Evolutionary conservation across 2,888 invertebrate species (phyloP), one percentile per base, ranked within the genome.

Genomic region (Noctua comes): DNA sequence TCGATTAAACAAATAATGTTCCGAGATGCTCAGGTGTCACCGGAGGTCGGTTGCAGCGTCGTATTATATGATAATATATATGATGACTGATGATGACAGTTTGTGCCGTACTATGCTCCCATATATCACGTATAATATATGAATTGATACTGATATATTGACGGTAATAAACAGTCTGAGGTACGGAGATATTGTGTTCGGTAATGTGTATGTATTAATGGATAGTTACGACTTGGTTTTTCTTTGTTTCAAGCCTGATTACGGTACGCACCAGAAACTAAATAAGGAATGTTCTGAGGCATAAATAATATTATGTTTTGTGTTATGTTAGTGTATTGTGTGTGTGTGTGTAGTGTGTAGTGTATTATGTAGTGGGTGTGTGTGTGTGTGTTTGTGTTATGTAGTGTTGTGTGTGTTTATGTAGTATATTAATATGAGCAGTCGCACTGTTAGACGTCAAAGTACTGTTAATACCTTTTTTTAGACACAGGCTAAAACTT

Each of bases 11-110:
- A 27, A 57, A 79, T 72, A n/a, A 62, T 48, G 69, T 59, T 24
- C 71, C 13, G 57, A 72, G 64, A 54, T 27, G 57, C n/a, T 81
- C 77, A 74, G 68, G 82, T 86, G 79, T 85, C 86, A 76, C 51
- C 68, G 59, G 66, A 80, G 75, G 64, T 70, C 59, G 70, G 73
- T 16, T 46, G 72, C 75, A 77, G 27, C 57, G 43, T 73, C 54
- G 71, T 66, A 66, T 79, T 76, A 31, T 10, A 73, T 76, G 76
- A 76, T 73, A 77, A 69, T 69, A 75, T 68, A 51, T 59, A 57
- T 72, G 68, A 76, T 74, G 74, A 79, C 51, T 54, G 73, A 69
- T 69, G 74, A 70, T 68, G 73, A 72, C 73, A 46, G 59, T 36
- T 11, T 21, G 51, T n/a, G n/a, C 65, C 4, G 31, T 70, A 68